Evolutionary conservation across 2,797 vertebrate genomes (phyloP), one percentile per base, ranked within the genome.

Genomic region (Lates japonicus): DNA sequence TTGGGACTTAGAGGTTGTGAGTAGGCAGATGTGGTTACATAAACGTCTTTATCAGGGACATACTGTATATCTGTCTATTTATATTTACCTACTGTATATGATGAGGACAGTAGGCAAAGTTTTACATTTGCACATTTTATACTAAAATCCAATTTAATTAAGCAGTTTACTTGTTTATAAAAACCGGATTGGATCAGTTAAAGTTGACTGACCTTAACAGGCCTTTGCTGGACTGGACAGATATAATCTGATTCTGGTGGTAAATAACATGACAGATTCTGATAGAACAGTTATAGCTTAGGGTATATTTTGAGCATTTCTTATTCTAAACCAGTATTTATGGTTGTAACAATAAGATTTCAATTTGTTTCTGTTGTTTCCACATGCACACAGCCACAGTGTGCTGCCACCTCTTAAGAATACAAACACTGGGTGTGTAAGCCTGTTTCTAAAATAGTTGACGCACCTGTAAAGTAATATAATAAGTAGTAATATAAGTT

Each of bases 11-110:
- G 12, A 69, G 46, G 60, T 8, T 69, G 35, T 49, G 81, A 67
- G 76, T 68, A 63, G 74, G 70, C 35, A 20, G 54, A 49, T 49
- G 41, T 55, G 14, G 51, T 84, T 80, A 81, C 3, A 69, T 74
- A 76, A 87, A 79, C 58, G 49, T 73, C 25, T 74, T 70, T 29
- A 71, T 12, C 31, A 66, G 25, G 46, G 35, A 66, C n/a, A 46
- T 31, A 48, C 58, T 48, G n/a, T 55, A 19, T 55, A 33, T 49
- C 1, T 55, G 44, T 44, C 25, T 44, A 8, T 67, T 60, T 57
- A 35, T 80, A 44, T 62, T 25, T 37, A 33, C 14, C 46, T 7
- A 22, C 39, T 44, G 39, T 59, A 13, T 41, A 35, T 71, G 33
- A 78, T 58, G 17, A 71, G 3, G 25, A 25, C 17, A 64, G 33